Percentiles rank a stretch among this genome's conserved stretches.
Conservation (phyloP, 1,140 invertebrate genomes). For the Leptoteleia sp. region DNA sequence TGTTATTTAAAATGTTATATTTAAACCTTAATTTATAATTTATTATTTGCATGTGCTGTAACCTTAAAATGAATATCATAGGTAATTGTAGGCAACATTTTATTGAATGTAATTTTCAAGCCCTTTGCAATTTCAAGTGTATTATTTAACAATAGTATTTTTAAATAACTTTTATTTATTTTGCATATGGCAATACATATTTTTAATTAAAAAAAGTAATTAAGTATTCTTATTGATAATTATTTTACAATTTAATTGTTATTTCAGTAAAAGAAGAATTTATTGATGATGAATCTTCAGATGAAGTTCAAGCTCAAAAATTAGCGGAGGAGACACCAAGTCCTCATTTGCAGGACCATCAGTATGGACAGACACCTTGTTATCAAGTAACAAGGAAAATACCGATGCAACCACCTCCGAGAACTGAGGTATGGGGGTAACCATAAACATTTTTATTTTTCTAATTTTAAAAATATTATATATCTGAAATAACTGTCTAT, state of each 20-base stretch:
- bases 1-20: not conserved
- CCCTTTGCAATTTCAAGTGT: too few species aligned
- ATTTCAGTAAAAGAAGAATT: constrained; percentile 78
- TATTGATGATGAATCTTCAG: constrained; percentile 77
- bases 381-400: constrained; percentile 84
- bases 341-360: constrained; percentile 91
- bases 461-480: too few species aligned
- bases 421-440: constrained; percentile 81
- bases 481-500: too few species aligned
- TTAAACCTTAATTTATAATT: constrained; percentile 2
- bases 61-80: constrained; percentile 16
- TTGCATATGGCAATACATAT: too few species aligned
- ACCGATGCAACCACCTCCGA: constrained; percentile 79
- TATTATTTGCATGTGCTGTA: constrained; percentile 8
- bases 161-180: not conserved
- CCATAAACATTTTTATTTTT: too few species aligned
- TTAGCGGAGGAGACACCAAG: constrained; percentile 82
- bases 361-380: constrained; percentile 90
- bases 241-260: too few species aligned
- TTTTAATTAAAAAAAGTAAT: too few species aligned
- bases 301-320: constrained; percentile 77
- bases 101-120: too few species aligned
- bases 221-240: too few species aligned
- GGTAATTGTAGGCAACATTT: constrained; percentile 17
- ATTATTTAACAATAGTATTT: too few species aligned